Base-by-base conservation (phyloP, 2,113 vertebrate species). In the Azemiops feae region DNA sequence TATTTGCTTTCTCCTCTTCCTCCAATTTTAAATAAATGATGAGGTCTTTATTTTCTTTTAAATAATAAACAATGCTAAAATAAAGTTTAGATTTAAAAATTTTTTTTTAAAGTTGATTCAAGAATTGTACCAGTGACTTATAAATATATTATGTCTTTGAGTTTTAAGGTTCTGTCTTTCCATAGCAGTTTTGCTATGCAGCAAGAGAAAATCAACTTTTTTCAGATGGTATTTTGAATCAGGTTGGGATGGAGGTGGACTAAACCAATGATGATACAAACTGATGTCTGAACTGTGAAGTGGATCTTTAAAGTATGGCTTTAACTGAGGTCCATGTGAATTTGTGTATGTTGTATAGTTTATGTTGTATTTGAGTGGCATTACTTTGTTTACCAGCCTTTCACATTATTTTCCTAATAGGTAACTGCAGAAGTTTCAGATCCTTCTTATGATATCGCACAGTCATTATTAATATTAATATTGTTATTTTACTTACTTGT, bases 81-180 rank as follows among this genome's bases (percentile, higher is more conserved):
- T 94, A 57, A 95, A 88, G 10, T 96, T 94, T 95, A 91, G 22
- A 45, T 95, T 47, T n/a, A n/a, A n/a, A n/a, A n/a, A n/a, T n/a
- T n/a, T n/a, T n/a, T n/a, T n/a, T n/a, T n/a, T n/a, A n/a, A 96
- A 96, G 93, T 95, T 94, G 27, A 93, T 96, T 96, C 30, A 94
- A 54, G 91, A 92, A 92, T 45, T 93, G 16, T 90, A 93, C 86
- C 94, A 91, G 90, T 93, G 23, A 94, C 69, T 50, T 92, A 45
- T 47, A 93, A 96, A 91, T 94, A 91, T 93, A 30, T 2, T 89
- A 14, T 85, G 85, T 54, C 88, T 58, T 64, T 5, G 96, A 20
- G 4, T 89, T 54, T 95, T 95, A 88, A 34, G 57, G 93, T 27
- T 64, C 4, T 6, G 91, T 43, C 90, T 95, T 91, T 50, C 88